phyloP scores from a whole-genome alignment of 2,113 vertebrate genomes.

The Poecile atricapillus region DNA sequence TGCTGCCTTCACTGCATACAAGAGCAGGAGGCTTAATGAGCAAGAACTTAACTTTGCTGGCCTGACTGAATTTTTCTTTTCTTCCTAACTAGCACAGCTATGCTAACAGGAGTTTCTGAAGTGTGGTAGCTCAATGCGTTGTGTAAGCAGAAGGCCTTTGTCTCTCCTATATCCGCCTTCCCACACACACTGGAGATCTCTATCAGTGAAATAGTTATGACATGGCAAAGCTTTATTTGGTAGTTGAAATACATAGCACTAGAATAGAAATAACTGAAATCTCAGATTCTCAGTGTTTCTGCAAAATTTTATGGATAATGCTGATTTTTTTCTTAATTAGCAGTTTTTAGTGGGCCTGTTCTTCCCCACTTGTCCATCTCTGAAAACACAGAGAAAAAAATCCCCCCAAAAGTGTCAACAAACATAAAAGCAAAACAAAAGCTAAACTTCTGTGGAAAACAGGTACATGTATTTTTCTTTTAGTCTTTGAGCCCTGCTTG shows the following conservation, averaged over 20 bases:
- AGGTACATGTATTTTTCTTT: background rate
- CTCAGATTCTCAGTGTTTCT: background rate
- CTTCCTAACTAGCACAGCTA: background rate
- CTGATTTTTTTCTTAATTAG: background rate
- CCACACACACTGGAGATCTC: background rate
- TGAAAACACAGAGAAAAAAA: background rate
- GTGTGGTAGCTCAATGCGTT: background rate
- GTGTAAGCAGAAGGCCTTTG: constrained; percentile 34
- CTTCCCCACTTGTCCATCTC: background rate
- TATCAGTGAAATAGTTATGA: background rate
- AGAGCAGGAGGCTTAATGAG: background rate
- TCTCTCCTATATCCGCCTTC: background rate
- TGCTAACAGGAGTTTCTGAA: background rate
- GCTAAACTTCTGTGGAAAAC: background rate
- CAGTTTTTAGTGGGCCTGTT: background rate
- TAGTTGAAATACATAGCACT: background rate
- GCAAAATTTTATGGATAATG: background rate
- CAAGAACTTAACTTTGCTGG: background rate
- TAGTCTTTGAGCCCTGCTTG: background rate
- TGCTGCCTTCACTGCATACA: background rate
- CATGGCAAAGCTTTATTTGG: background rate
- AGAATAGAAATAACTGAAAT: background rate
- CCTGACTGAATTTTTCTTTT: background rate
- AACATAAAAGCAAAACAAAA: background rate
- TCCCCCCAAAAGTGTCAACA: accelerated